A percentile compares a stretch with the other conserved stretches of the same genome.
These are phyloP conservation scores for Bruchidius siliquastri DNA, from an alignment of 2,888 invertebrate genomes.

Conservation along the genomic window DNA sequence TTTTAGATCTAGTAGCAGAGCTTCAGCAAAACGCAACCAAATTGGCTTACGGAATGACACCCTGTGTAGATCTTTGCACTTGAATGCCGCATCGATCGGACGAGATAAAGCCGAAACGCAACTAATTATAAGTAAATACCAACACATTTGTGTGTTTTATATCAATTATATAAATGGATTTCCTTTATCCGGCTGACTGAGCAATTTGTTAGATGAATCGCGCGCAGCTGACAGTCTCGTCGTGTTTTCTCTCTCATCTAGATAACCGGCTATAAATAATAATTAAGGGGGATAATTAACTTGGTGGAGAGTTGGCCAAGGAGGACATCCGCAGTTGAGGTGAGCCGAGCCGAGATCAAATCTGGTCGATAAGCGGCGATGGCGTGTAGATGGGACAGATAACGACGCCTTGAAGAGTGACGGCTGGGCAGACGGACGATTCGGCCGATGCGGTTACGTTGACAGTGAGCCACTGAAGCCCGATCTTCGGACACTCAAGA, in stretches of 20 bases:
- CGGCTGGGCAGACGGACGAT: neutral
- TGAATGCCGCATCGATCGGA: neutral
- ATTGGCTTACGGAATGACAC: neutral
- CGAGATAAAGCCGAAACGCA: neutral
- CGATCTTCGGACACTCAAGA: too few species aligned
- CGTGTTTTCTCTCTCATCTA: conserved; percentile 11
- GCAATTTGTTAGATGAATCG: conserved; percentile 25
- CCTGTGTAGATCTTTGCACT: neutral
- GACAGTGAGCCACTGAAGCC: neutral
- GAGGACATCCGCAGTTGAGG: conserved; percentile 11
- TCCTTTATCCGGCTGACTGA: conserved; percentile 23
- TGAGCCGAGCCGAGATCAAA: conserved; percentile 14
- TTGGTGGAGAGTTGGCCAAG: conserved; percentile 3
- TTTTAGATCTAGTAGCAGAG: too few species aligned
- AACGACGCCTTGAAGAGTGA: conserved; percentile 3
- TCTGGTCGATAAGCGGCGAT: conserved; percentile 12
- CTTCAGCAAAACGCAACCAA: neutral
- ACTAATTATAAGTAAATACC: neutral
- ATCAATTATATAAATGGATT: conserved; percentile 28
- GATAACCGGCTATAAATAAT: conserved; percentile 24
- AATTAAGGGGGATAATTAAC: conserved; percentile 25
- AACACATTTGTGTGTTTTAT: conserved; percentile 19
- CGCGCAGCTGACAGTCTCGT: conserved; percentile 20
- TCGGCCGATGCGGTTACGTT: neutral
- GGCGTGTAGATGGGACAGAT: conserved; percentile 20